phyloP scores from a whole-genome alignment of 1,140 invertebrate species.

The Lamellibrachia luymesi region DNA sequence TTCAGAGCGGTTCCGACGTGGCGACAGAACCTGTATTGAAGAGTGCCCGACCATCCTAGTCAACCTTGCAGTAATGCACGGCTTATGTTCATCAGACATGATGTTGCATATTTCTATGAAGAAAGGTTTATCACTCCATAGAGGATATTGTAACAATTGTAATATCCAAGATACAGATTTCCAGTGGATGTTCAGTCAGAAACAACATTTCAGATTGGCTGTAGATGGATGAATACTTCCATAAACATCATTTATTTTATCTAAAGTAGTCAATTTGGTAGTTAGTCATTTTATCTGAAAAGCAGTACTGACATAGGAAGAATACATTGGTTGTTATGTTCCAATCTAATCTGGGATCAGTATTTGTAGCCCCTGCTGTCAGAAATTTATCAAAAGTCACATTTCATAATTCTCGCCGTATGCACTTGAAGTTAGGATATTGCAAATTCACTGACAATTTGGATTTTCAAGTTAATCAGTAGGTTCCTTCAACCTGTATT shows the following conservation, averaged over 20 bases:
- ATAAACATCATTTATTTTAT: too few relatives aligned
- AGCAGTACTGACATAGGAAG: neutral
- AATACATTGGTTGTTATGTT: neutral
- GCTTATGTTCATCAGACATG: neutral
- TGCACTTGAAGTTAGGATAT: too few relatives aligned
- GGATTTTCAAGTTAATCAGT: too few relatives aligned
- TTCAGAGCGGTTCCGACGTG: conserved; percentile 10
- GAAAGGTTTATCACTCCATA: neutral
- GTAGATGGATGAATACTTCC: too few relatives aligned
- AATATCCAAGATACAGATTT: neutral
- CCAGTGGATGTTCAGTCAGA: neutral
- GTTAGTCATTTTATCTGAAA: neutral
- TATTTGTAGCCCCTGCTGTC: neutral
- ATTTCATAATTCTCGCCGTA: too few relatives aligned
- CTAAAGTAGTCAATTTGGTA: too few relatives aligned
- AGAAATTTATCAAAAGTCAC: too few relatives aligned
- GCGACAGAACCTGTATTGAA: conserved; percentile 9
- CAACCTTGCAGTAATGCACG: neutral
- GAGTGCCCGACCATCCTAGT: neutral
- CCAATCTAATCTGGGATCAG: neutral
- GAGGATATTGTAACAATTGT: too few relatives aligned
- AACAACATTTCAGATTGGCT: too few relatives aligned
- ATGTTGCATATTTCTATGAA: neutral
- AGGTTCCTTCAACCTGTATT: too few relatives aligned
- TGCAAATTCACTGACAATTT: too few relatives aligned